These are phyloP conservation scores for Dermatemys mawii DNA, from an alignment of 2,113 vertebrate genomes.

Conservation along the genomic window DNA sequence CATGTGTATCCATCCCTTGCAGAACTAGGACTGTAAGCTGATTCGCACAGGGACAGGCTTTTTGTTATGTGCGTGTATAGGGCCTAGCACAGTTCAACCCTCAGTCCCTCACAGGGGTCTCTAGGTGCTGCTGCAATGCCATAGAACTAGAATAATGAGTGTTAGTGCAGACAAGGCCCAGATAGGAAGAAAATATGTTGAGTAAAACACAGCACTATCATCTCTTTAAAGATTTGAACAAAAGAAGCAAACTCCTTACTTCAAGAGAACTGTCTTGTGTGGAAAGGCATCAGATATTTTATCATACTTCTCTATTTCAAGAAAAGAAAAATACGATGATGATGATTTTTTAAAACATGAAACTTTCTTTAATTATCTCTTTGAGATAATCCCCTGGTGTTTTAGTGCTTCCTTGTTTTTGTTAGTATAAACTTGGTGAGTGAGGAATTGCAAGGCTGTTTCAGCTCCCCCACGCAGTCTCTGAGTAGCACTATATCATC, in stretches of 20 bases:
- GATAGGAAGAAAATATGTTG: not conserved
- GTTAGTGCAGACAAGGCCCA: not conserved
- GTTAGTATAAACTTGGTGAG: slow-evolving; percentile 23
- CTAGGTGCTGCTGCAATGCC: not conserved
- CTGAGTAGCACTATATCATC: not conserved
- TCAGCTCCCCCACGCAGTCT: not conserved
- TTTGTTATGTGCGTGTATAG: not conserved
- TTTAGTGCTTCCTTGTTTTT: slow-evolving; percentile 58
- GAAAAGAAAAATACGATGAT: slow-evolving; percentile 36
- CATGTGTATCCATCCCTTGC: not conserved
- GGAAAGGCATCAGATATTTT: slow-evolving; percentile 28
- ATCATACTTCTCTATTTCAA: not conserved
- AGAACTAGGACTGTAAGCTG: not conserved
- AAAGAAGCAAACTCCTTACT: not conserved
- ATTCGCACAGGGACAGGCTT: not conserved
- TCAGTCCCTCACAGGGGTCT: not conserved
- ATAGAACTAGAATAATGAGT: fast-evolving
- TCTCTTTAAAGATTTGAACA: not conserved
- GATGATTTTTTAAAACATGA: slow-evolving; percentile 50
- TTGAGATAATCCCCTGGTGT: slow-evolving; percentile 49
- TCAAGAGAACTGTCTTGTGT: not conserved
- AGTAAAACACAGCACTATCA: not conserved
- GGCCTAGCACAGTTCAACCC: not conserved
- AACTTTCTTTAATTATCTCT: slow-evolving; percentile 55
- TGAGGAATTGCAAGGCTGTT: not conserved